A percentile compares a stretch with the other conserved stretches of the same genome.
Conservation (phyloP, 2,888 invertebrate genomes). For the Caprella mutica region DNA sequence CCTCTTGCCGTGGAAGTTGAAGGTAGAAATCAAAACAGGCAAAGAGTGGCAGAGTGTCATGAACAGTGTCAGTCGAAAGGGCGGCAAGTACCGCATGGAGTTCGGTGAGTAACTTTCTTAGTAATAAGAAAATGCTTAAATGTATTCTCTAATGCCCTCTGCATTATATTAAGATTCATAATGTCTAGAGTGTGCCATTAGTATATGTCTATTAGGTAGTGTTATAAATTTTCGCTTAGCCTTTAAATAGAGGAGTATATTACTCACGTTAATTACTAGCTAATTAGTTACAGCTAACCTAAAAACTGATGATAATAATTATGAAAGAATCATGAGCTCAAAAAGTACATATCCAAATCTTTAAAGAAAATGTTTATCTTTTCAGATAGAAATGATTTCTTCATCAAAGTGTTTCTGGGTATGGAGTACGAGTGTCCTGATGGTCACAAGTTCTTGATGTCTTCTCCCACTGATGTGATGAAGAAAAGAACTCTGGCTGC, state of each 20-base stretch:
- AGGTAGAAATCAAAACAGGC: constrained; percentile 46
- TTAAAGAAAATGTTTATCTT: background rate
- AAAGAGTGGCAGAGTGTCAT: constrained; percentile 39
- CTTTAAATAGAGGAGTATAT: no score
- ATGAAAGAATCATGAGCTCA: no score
- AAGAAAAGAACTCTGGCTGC: constrained; percentile 58
- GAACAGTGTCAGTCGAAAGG: constrained; percentile 36
- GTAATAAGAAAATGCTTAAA: constrained; percentile 38
- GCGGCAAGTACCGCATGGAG: no score
- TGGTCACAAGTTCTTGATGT: constrained; percentile 67
- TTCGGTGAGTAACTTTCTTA: constrained; percentile 35
- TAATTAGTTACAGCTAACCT: no score
- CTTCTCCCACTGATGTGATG: constrained; percentile 46
- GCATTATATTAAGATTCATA: no score
- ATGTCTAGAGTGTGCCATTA: no score
- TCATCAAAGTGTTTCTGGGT: constrained; percentile 84
- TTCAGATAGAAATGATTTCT: constrained; percentile 44
- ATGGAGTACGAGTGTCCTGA: constrained; percentile 93
- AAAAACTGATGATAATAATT: no score
- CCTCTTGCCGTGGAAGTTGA: constrained; percentile 85
- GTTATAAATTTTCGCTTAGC: no score
- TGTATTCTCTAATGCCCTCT: no score
- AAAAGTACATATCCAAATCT: no score
- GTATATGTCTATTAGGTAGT: no score
- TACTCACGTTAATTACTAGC: no score